These are phyloP conservation scores for Listrodromus nycthemerus DNA, from an alignment of 2,888 invertebrate genomes.

Conservation along the genomic window DNA sequence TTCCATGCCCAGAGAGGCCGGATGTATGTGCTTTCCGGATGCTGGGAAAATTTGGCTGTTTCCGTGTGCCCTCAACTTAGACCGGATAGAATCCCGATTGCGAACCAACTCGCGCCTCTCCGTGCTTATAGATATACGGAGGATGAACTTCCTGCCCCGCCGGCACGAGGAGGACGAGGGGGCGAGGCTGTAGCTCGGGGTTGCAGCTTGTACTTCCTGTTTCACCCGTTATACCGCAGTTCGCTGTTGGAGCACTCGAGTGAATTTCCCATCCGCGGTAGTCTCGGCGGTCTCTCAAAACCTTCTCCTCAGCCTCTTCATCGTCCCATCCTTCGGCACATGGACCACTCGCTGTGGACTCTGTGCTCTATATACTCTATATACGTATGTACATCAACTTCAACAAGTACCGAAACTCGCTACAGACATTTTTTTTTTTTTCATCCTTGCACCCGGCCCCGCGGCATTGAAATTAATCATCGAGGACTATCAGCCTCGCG, in stretches of 20 bases:
- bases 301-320: slow-evolving; percentile 50
- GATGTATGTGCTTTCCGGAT: neutral
- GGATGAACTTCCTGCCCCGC: slow-evolving; percentile 61
- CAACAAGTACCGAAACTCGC: slow-evolving; percentile 45
- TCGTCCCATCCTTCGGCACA: slow-evolving; percentile 59
- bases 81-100: slow-evolving; percentile 25
- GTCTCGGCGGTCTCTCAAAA: slow-evolving; percentile 52
- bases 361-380: slow-evolving; percentile 12
- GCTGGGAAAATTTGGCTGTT: slow-evolving; percentile 7
- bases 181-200: slow-evolving; percentile 35
- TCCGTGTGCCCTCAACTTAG: neutral
- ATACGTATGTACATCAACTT: slow-evolving; percentile 23
- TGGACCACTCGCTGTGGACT: slow-evolving; percentile 47
- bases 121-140: slow-evolving; percentile 28
- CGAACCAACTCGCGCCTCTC: slow-evolving; percentile 39
- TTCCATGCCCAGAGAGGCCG: neutral
- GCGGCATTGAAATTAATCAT: slow-evolving; percentile 37
- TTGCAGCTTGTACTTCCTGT: slow-evolving; percentile 58
- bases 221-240: slow-evolving; percentile 58
- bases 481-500: neutral
- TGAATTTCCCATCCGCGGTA: slow-evolving; percentile 68
- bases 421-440: slow-evolving; percentile 9
- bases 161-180: slow-evolving; percentile 9
- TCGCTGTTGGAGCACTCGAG: slow-evolving; percentile 62
- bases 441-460: neutral